A percentile compares a stretch with the other conserved stretches of the same genome.
These are phyloP conservation scores for Sesamia nonagrioides DNA, from an alignment of 1,140 invertebrate species.

Conservation along the genomic window DNA sequence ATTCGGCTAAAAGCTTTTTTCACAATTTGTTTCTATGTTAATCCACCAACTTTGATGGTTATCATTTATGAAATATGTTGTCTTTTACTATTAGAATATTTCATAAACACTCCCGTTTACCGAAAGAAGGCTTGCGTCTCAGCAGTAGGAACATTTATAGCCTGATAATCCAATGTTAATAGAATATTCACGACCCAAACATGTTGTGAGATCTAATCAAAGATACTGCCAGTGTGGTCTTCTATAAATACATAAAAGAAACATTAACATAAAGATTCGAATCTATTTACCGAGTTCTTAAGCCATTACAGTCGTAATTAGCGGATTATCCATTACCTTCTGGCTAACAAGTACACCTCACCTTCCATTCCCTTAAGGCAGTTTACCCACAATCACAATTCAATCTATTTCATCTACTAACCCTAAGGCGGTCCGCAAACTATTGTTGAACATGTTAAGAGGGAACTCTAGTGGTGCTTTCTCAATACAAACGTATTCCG, in stretches of 20 bases:
- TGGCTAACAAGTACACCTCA: conserved; percentile 9
- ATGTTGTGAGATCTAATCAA: neutral
- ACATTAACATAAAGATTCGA: conserved; percentile 13
- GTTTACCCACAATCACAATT: neutral
- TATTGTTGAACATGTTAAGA: conserved; percentile 27
- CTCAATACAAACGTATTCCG: no score
- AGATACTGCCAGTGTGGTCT: conserved; percentile 29
- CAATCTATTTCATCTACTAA: neutral
- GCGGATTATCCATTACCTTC: neutral
- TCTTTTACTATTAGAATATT: no score
- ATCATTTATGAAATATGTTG: no score
- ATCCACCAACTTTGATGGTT: no score
- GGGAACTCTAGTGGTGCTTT: no score
- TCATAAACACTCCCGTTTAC: no score
- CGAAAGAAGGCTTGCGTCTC: no score
- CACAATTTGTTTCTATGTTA: no score
- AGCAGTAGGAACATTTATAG: no score
- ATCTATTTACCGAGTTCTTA: conserved; percentile 15
- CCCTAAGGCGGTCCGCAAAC: conserved; percentile 18
- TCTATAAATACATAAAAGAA: neutral
- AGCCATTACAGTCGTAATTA: conserved; percentile 9
- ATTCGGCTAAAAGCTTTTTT: no score
- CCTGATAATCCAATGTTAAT: no score
- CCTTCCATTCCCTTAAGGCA: conserved; percentile 20
- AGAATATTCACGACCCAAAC: no score